A percentile compares a stretch with the other conserved stretches of the same genome.
phyloP scores from a whole-genome alignment of 2,113 vertebrate genomes.

The Etia nguti region DNA sequence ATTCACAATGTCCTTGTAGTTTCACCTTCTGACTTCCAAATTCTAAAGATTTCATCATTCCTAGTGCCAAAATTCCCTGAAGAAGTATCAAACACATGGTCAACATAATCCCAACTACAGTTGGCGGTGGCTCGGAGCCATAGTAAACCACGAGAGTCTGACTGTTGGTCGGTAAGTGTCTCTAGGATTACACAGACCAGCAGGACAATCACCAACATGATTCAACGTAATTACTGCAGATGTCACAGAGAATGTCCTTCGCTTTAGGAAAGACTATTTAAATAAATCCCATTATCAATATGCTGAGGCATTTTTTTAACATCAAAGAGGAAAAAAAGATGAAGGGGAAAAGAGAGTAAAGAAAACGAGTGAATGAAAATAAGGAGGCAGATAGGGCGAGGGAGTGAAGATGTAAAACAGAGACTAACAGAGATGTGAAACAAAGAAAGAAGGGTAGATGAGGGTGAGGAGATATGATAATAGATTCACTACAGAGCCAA shows the following conservation, averaged over 20 bases:
- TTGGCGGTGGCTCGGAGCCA: neutral
- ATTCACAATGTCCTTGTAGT: neutral
- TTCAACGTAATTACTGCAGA: slow-evolving; percentile 21
- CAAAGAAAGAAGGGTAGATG: slow-evolving; percentile 22
- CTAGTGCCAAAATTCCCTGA: neutral
- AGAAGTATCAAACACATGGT: neutral
- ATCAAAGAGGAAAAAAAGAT: slow-evolving; percentile 17
- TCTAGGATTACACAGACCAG: neutral
- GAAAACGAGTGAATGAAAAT: slow-evolving; percentile 48
- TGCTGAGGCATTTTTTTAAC: slow-evolving; percentile 58
- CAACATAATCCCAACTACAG: neutral
- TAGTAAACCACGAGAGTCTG: neutral
- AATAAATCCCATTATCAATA: slow-evolving; percentile 67
- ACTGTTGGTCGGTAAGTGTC: neutral
- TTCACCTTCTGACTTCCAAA: neutral
- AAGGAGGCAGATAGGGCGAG: slow-evolving; percentile 22
- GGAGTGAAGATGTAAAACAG: slow-evolving; percentile 37
- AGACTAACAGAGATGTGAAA: slow-evolving; percentile 50
- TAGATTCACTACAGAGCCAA: slow-evolving; percentile 59
- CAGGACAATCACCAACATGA: slow-evolving; percentile 17
- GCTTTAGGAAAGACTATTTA: slow-evolving; percentile 49
- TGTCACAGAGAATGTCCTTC: slow-evolving; percentile 43
- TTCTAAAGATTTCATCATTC: neutral
- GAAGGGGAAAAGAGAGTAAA: neutral
- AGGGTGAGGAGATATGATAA: slow-evolving; percentile 53